Evolutionary conservation across 2,113 vertebrate species (phyloP).

Genomic region (Clarias batrachus): DNA sequence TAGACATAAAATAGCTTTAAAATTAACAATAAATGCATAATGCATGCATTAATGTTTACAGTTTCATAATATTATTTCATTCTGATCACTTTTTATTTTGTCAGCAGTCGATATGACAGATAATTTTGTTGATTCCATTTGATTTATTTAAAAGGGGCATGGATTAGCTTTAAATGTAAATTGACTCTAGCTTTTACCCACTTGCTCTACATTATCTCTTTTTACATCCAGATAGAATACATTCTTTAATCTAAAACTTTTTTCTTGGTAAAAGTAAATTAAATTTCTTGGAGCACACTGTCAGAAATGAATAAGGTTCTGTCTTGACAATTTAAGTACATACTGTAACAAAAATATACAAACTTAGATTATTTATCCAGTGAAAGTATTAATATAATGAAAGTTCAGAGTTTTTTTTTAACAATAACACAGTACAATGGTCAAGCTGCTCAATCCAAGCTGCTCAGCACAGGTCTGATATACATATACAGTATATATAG

Average conservation of each 20-base stretch:
- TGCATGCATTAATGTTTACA: no score
- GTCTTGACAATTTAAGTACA: no score
- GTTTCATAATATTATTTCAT: not conserved
- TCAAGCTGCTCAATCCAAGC: no score
- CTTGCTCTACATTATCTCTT: slow-evolving; percentile 58
- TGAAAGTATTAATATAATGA: no score
- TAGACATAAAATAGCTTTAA: no score
- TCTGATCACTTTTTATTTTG: not conserved
- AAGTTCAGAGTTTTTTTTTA: no score
- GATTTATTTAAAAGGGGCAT: not conserved
- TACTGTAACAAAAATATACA: no score
- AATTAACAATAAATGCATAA: no score
- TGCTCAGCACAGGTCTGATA: no score
- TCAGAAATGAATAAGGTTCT: slow-evolving; percentile 58
- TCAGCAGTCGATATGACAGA: not conserved
- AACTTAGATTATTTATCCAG: no score
- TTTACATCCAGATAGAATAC: slow-evolving; percentile 60
- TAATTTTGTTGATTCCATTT: not conserved
- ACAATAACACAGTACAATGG: no score
- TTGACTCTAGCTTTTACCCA: slow-evolving; percentile 61
- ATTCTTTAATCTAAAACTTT: slow-evolving; percentile 60
- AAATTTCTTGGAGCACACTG: slow-evolving; percentile 63
- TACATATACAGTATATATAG: no score
- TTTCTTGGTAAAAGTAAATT: slow-evolving; percentile 57
- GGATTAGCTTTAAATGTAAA: slow-evolving; percentile 58